Conservation (phyloP, 2,113 vertebrate genomes). For the Perccottus glenii region DNA sequence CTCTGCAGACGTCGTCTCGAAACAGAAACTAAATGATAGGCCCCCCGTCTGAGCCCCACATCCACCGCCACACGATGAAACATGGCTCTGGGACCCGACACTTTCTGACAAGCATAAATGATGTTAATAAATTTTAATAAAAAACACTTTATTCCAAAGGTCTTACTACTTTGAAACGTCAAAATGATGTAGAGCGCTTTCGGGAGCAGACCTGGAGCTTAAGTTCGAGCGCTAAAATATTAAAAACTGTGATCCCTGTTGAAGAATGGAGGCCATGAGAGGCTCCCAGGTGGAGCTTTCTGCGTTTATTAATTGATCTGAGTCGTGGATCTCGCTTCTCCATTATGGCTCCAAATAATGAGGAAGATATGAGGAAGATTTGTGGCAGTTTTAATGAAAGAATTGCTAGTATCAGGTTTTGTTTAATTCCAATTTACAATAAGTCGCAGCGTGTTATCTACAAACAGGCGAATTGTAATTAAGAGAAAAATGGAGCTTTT, state of each 20-base stretch:
- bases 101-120: constrained; percentile 80
- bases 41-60: no score
- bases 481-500: constrained; percentile 68
- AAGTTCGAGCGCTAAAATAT: constrained; percentile 82
- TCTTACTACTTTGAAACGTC: constrained; percentile 81
- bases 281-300: constrained; percentile 75
- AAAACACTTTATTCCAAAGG: constrained; percentile 84
- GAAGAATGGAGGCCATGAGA: constrained; percentile 59
- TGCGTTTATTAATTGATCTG: constrained; percentile 77
- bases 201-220: constrained; percentile 78
- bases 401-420: constrained; percentile 61
- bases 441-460: constrained; percentile 68
- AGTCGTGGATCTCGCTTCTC: constrained; percentile 60
- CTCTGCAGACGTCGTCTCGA: no score
- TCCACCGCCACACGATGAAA: no score
- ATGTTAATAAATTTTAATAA: constrained; percentile 83
- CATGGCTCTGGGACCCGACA: no score
- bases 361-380: constrained; percentile 71
- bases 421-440: constrained; percentile 57
- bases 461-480: constrained; percentile 73
- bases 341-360: constrained; percentile 66
- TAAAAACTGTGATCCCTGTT: constrained; percentile 76
- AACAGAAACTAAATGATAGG: no score
- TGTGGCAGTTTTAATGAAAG: constrained; percentile 71
- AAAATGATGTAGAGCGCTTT: constrained; percentile 80